Conservation (phyloP, 2,797 vertebrate species). For the Peromyscus attwateri region DNA sequence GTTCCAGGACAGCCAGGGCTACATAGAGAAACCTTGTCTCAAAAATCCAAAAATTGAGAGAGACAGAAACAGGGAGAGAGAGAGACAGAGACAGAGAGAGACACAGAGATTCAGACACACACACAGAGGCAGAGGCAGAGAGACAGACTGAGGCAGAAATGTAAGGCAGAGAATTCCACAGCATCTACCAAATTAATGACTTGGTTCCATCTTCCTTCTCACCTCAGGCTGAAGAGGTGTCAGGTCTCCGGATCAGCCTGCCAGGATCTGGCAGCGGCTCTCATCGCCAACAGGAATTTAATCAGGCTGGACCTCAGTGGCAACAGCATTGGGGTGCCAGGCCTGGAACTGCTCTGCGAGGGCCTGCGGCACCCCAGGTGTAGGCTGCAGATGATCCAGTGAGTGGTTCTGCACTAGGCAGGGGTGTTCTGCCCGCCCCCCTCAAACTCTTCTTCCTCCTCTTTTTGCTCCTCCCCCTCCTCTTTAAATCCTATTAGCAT, state of each 20-base stretch:
- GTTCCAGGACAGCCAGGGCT: not conserved
- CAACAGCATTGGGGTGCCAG: constrained; percentile 29
- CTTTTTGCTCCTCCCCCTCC: not conserved
- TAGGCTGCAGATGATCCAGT: constrained; percentile 72
- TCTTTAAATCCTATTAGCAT: not conserved
- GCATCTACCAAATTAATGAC: fast-evolving
- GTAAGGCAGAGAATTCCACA: not conserved
- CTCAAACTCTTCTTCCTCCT: no score
- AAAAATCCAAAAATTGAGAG: not conserved
- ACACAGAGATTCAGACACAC: no score
- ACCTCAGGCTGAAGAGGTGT: constrained; percentile 68
- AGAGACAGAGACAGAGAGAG: not conserved
- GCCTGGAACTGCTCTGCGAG: not conserved
- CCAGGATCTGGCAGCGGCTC: not conserved
- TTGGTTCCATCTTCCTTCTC: no score
- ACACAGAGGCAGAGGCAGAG: not conserved
- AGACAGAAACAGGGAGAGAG: not conserved
- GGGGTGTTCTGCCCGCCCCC: not conserved
- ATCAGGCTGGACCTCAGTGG: constrained; percentile 67
- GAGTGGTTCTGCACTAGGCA: not conserved
- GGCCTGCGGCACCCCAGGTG: constrained; percentile 68
- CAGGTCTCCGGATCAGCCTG: constrained; percentile 38
- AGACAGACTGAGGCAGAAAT: no score
- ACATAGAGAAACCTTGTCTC: not conserved
- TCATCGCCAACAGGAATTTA: not conserved